Conservation (phyloP, 2,888 invertebrate species). For the Nebria salina region DNA sequence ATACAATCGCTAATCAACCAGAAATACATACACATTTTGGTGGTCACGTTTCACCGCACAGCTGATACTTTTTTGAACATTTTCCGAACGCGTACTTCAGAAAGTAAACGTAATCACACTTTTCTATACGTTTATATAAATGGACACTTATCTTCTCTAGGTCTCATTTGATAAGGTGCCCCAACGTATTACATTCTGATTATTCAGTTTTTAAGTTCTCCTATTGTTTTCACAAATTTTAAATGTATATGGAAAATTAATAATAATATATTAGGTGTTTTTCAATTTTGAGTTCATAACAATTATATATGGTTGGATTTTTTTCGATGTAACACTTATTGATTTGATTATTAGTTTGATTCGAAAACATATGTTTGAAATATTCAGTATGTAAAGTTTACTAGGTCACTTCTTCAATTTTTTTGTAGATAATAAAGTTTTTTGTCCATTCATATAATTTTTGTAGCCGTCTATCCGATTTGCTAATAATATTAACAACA, state of each 20-base stretch:
- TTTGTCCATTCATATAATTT: not conserved
- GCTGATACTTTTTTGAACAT: not conserved
- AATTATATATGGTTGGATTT: not conserved
- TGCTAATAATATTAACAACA: not conserved
- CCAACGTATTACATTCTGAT: too few species aligned
- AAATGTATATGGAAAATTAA: too few species aligned
- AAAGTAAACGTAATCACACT: not conserved
- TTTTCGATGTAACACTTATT: not conserved
- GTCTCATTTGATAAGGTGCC: too few species aligned
- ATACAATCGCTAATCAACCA: not conserved
- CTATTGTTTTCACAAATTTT: too few species aligned
- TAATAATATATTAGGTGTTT: not conserved
- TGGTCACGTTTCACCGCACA: not conserved
- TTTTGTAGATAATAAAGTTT: not conserved
- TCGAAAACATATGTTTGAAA: not conserved
- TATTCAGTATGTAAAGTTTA: not conserved
- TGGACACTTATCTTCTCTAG: too few species aligned
- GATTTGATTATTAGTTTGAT: not conserved
- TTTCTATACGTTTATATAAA: not conserved
- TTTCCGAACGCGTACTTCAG: conserved; percentile 3
- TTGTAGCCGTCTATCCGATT: not conserved
- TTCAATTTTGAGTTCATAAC: not conserved
- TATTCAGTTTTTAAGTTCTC: too few species aligned
- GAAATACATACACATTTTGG: not conserved
- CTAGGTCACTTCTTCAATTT: not conserved